These are phyloP conservation scores for Drosophila orena DNA, from an alignment of 1,140 invertebrate species.

Conservation along the genomic window DNA sequence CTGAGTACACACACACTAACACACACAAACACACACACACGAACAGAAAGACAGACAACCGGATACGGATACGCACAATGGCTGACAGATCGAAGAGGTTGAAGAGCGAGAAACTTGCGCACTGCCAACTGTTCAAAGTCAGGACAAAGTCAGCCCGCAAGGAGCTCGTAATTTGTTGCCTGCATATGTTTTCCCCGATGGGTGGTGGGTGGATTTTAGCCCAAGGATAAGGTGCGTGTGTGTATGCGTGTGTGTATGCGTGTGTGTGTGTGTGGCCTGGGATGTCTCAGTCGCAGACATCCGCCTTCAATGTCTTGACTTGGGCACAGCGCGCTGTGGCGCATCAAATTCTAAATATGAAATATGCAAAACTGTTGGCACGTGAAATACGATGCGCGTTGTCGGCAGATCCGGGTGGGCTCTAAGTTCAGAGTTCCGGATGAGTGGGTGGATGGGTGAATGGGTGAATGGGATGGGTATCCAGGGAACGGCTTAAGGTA, in stretches of 20 bases:
- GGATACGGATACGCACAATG: slow-evolving; percentile 25
- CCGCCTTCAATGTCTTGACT: slow-evolving; percentile 31
- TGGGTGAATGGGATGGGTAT: neutral
- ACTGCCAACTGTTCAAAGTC: slow-evolving; percentile 35
- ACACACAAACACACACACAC: no score
- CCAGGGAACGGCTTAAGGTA: slow-evolving; percentile 18
- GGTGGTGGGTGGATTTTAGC: neutral
- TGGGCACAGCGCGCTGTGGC: slow-evolving; percentile 30
- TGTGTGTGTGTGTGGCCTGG: neutral
- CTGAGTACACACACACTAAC: neutral
- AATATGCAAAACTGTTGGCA: slow-evolving; percentile 70
- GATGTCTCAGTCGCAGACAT: slow-evolving; percentile 12
- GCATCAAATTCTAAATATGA: slow-evolving; percentile 72
- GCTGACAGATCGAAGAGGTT: slow-evolving; percentile 26
- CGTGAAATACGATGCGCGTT: slow-evolving; percentile 52
- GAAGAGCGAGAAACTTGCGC: slow-evolving; percentile 5
- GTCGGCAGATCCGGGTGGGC: neutral
- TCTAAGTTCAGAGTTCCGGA: no score
- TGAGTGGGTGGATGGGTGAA: no score
- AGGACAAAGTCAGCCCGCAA: slow-evolving; percentile 23
- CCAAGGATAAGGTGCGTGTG: neutral
- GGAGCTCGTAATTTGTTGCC: slow-evolving; percentile 48
- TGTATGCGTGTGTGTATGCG: neutral
- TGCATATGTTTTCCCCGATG: slow-evolving; percentile 43
- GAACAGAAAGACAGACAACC: neutral